phyloP scores from a whole-genome alignment of 2,797 vertebrate species.

The Hoplostethus mediterraneus region DNA sequence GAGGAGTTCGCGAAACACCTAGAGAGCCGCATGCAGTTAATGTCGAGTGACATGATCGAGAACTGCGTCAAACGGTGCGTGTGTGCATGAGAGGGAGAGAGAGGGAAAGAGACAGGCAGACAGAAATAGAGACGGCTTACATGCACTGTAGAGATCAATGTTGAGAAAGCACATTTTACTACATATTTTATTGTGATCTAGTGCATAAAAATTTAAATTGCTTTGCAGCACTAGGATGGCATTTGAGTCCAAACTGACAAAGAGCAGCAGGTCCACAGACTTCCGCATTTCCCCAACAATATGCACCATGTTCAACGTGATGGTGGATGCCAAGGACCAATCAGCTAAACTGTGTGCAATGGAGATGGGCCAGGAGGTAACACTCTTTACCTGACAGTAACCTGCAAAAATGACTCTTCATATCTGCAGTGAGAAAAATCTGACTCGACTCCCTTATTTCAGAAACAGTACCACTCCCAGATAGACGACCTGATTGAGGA shows the following conservation, averaged over 20 bases:
- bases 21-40: constrained; percentile 96
- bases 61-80: constrained; percentile 97
- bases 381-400: neutral
- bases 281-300: constrained; percentile 99
- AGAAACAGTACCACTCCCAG: constrained; percentile 98
- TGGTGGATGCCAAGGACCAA: constrained; percentile 99
- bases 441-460: constrained; percentile 48
- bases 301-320: constrained; percentile 99
- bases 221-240: constrained; percentile 95
- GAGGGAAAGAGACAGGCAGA: constrained; percentile 4
- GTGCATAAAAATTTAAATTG: constrained; percentile 28
- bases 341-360: constrained; percentile 99
- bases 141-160: constrained; percentile 14
- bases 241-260: constrained; percentile 99
- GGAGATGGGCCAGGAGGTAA: constrained; percentile 99
- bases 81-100: neutral
- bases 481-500: constrained; percentile 99
- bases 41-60: constrained; percentile 99
- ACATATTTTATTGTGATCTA: constrained; percentile 9
- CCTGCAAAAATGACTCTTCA: neutral
- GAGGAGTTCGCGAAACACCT: constrained; percentile 98
- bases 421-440: neutral
- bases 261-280: constrained; percentile 99
- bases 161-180: constrained; percentile 18
- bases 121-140: constrained; percentile 8